Evolutionary conservation across 2,797 vertebrate species (phyloP).

Genomic region (Clamator glandarius): DNA sequence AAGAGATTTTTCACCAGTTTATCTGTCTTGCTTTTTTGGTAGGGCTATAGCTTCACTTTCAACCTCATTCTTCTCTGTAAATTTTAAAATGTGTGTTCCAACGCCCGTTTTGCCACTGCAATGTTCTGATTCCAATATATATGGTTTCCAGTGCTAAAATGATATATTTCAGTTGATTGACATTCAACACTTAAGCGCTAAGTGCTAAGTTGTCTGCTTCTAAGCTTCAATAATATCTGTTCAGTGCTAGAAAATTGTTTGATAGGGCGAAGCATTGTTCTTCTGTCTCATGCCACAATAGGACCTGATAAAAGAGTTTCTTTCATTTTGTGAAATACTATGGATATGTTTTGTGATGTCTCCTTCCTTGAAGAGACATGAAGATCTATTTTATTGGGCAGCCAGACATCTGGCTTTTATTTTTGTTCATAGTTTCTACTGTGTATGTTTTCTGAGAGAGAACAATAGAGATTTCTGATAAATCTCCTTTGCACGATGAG

Average conservation of each 20-base stretch:
- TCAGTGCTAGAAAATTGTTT: neutral
- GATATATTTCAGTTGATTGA: neutral
- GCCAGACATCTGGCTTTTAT: neutral
- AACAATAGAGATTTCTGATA: slow-evolving; percentile 16
- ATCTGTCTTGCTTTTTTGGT: neutral
- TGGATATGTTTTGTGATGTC: neutral
- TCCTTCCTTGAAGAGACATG: neutral
- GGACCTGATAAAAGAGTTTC: neutral
- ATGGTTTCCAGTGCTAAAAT: neutral
- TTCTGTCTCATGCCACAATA: neutral
- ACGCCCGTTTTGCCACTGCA: neutral
- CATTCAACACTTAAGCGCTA: neutral
- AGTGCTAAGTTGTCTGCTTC: neutral
- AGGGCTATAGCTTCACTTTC: neutral
- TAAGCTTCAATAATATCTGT: neutral
- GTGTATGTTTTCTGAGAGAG: neutral
- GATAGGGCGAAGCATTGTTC: neutral
- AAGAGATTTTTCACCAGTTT: neutral
- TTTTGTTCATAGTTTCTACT: neutral
- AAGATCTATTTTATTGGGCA: neutral
- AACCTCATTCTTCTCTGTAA: neutral
- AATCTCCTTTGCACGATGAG: neutral
- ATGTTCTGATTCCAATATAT: neutral
- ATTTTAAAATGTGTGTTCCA: neutral
- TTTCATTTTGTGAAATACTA: neutral